Evolutionary conservation across 64 coral and sea anemone genomes (phyloP).

Genomic region (Pocillopora damicornis): DNA sequence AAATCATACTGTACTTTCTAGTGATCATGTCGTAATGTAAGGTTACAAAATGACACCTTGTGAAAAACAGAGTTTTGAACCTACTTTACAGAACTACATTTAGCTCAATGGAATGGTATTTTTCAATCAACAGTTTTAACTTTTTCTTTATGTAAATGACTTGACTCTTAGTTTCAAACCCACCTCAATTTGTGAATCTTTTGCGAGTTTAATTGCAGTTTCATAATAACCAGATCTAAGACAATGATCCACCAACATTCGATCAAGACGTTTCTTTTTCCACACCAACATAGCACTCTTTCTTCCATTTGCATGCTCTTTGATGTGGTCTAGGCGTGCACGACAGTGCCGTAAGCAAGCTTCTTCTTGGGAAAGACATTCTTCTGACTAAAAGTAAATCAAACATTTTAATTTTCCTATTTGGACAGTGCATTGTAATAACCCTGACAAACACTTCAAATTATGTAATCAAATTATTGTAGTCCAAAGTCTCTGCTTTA

Average conservation of each 20-base stretch:
- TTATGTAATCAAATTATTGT: too few species aligned
- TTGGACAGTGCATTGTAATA: too few species aligned
- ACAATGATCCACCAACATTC: conserved; percentile 96
- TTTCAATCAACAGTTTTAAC: too few species aligned
- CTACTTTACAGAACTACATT: too few species aligned
- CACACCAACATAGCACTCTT: conserved; percentile 86
- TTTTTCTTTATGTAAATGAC: background rate
- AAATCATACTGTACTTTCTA: too few species aligned
- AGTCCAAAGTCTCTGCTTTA: too few species aligned
- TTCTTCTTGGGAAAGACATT: conserved; percentile 90
- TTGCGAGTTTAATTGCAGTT: conserved; percentile 82
- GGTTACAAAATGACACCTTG: too few species aligned
- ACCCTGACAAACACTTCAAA: too few species aligned
- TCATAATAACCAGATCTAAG: conserved; percentile 91
- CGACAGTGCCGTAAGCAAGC: conserved; percentile 78
- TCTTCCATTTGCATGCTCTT: conserved; percentile 79
- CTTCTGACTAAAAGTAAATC: conserved; percentile 68
- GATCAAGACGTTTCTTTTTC: conserved; percentile 93
- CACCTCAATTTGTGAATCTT: conserved; percentile 92
- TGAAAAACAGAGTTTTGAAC: too few species aligned
- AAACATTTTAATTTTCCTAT: too few species aligned
- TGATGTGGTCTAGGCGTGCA: conserved; percentile 84
- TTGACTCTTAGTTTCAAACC: background rate
- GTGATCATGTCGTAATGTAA: too few species aligned
- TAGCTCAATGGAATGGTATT: too few species aligned